phyloP scores from a whole-genome alignment of 2,113 vertebrate genomes.

The Tinamus guttatus region DNA sequence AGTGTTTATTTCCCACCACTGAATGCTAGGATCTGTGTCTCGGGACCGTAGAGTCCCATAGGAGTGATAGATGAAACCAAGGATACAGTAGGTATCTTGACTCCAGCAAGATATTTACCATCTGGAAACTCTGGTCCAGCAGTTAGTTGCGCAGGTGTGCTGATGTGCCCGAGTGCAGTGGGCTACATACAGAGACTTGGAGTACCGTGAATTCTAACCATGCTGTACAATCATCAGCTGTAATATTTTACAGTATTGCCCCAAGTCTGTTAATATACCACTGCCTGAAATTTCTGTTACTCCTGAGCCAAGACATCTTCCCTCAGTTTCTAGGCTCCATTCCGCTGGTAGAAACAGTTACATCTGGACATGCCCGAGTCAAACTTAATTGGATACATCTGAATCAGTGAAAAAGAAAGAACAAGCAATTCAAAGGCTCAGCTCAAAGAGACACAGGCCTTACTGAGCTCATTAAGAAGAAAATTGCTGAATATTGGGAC shows the following conservation, averaged over 20 bases:
- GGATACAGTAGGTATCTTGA: neutral
- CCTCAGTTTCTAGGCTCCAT: constrained; percentile 11
- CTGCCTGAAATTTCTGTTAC: constrained; percentile 5
- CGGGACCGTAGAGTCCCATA: neutral
- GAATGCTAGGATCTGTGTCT: neutral
- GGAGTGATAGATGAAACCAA: neutral
- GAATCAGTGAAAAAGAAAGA: constrained; percentile 70
- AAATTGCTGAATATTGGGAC: constrained; percentile 71
- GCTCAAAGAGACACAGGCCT: constrained; percentile 59
- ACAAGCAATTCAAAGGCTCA: constrained; percentile 64
- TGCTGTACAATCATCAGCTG: neutral
- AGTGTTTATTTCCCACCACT: neutral
- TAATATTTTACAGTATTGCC: neutral
- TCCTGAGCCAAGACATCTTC: constrained; percentile 16
- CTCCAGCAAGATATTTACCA: neutral
- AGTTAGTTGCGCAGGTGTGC: neutral
- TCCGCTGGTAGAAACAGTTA: constrained; percentile 42
- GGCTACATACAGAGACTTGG: neutral
- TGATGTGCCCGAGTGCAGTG: neutral
- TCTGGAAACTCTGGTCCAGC: neutral
- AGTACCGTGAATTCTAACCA: neutral
- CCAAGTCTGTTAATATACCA: neutral
- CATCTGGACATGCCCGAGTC: constrained; percentile 42
- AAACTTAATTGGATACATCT: constrained; percentile 71
- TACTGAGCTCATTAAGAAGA: constrained; percentile 74